phyloP scores from a whole-genome alignment of 2,113 vertebrate species.

The Mirounga angustirostris region DNA sequence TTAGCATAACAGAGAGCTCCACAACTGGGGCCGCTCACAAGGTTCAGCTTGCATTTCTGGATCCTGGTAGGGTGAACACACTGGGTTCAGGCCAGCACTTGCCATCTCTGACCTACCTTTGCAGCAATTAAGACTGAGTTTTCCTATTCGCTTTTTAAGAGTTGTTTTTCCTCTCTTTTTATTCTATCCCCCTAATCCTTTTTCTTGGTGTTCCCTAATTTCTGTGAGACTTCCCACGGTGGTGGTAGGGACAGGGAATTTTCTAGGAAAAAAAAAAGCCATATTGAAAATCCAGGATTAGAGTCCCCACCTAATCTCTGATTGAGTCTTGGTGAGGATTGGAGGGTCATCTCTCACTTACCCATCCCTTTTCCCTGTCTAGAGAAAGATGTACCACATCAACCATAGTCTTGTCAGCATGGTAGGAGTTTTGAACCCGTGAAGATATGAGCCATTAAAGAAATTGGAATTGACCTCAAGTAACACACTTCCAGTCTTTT shows the following conservation, averaged over 20 bases:
- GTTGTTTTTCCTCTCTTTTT: slow-evolving; percentile 23
- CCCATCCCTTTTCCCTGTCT: not conserved
- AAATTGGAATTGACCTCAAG: slow-evolving; percentile 34
- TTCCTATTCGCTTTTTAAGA: slow-evolving; percentile 55
- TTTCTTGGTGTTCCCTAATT: slow-evolving; percentile 39
- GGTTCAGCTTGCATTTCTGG: slow-evolving; percentile 70
- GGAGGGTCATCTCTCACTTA: not conserved
- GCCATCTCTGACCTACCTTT: slow-evolving; percentile 45
- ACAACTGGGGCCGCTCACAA: slow-evolving; percentile 46
- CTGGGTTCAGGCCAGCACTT: slow-evolving; percentile 21
- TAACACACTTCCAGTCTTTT: slow-evolving; percentile 13
- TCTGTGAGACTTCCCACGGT: not conserved
- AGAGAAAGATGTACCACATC: not conserved
- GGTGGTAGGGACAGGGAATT: not conserved
- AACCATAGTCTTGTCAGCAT: not conserved
- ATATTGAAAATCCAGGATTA: not conserved
- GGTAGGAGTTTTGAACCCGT: not conserved
- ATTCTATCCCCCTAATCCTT: not conserved
- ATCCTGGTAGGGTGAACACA: slow-evolving; percentile 62
- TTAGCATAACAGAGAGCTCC: slow-evolving; percentile 82
- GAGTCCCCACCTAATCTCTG: not conserved
- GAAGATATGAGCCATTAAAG: slow-evolving; percentile 41
- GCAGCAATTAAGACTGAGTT: not conserved
- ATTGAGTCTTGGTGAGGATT: not conserved
- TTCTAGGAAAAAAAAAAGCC: not conserved